These are phyloP conservation scores for Drosophila nasuta DNA, from an alignment of 1,140 invertebrate species.

Conservation along the genomic window DNA sequence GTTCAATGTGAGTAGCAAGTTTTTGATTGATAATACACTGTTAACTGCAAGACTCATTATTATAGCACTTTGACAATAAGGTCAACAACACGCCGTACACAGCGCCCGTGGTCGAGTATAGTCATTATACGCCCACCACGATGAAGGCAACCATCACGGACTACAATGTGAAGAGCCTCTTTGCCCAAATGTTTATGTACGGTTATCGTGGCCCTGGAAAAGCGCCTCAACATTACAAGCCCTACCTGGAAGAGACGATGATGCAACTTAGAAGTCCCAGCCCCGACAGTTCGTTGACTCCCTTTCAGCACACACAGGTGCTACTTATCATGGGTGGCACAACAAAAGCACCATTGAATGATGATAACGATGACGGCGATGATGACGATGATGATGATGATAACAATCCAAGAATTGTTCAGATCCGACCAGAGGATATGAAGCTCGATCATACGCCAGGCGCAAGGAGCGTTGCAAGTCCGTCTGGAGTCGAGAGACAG, in stretches of 20 bases:
- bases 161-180: slow-evolving; percentile 51
- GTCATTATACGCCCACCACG: slow-evolving; percentile 58
- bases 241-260: slow-evolving; percentile 49
- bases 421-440: slow-evolving; percentile 59
- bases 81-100: slow-evolving; percentile 2
- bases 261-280: slow-evolving; percentile 30
- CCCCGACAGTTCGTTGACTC: not conserved
- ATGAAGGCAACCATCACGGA: slow-evolving; percentile 70
- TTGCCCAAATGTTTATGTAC: slow-evolving; percentile 75
- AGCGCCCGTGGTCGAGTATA: slow-evolving; percentile 66
- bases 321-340: slow-evolving; percentile 44
- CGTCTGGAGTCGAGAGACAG: slow-evolving; percentile 11
- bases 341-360: slow-evolving; percentile 10
- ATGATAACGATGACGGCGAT: not conserved
- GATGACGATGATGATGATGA: slow-evolving; percentile 13
- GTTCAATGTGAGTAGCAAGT: slow-evolving; percentile 67
- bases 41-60: not conserved
- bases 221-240: slow-evolving; percentile 49
- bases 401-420: not conserved
- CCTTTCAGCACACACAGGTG: slow-evolving; percentile 61
- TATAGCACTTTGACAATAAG: slow-evolving; percentile 47
- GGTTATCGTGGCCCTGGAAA: slow-evolving; percentile 49
- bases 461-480: not conserved
- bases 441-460: slow-evolving; percentile 17
- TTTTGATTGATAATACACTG: not conserved